A percentile compares a stretch with the other conserved stretches of the same genome.
phyloP scores from a whole-genome alignment of 37 sponge, comb jelly and placozoan genomes.

The Axinella damicornis region DNA sequence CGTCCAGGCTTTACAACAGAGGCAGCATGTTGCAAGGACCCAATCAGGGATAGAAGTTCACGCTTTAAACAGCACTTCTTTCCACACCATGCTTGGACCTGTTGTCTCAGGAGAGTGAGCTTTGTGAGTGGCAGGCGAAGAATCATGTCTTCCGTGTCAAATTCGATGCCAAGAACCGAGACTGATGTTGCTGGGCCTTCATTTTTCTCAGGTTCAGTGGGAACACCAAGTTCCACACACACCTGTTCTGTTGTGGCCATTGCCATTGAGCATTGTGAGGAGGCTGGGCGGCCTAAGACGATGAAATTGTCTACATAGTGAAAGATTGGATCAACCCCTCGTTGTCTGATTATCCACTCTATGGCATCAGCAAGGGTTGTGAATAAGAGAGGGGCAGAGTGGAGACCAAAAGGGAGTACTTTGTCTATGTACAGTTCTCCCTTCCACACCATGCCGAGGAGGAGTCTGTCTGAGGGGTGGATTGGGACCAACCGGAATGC shows the following conservation, averaged over 20 bases:
- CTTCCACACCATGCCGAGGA: conserved; percentile 11
- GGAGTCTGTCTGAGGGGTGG: conserved; percentile 9
- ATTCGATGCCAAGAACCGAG: conserved; percentile 15
- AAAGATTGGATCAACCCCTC: neutral
- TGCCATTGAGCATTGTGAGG: neutral
- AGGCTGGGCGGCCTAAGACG: neutral
- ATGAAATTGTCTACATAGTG: conserved; percentile 32
- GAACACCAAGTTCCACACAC: neutral
- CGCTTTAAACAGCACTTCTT: neutral
- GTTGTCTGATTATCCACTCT: neutral
- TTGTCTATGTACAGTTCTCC: neutral
- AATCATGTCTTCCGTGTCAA: neutral
- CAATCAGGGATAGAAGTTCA: conserved; percentile 13
- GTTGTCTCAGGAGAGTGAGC: neutral
- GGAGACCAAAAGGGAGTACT: conserved; percentile 18
- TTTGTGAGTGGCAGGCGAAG: conserved; percentile 7
- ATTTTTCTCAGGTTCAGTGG: neutral
- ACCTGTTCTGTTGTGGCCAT: neutral
- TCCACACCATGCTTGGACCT: conserved; percentile 1
- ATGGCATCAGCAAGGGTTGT: conserved; percentile 27
- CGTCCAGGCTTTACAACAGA: conserved; percentile 9
- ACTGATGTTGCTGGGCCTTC: conserved; percentile 17
- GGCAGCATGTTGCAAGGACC: conserved; percentile 18
- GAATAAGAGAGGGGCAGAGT: conserved; percentile 8
- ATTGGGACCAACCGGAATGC: conserved; percentile 29